These are phyloP conservation scores for Apodemus agrarius DNA, from an alignment of 2,797 vertebrate genomes.

Conservation along the genomic window DNA sequence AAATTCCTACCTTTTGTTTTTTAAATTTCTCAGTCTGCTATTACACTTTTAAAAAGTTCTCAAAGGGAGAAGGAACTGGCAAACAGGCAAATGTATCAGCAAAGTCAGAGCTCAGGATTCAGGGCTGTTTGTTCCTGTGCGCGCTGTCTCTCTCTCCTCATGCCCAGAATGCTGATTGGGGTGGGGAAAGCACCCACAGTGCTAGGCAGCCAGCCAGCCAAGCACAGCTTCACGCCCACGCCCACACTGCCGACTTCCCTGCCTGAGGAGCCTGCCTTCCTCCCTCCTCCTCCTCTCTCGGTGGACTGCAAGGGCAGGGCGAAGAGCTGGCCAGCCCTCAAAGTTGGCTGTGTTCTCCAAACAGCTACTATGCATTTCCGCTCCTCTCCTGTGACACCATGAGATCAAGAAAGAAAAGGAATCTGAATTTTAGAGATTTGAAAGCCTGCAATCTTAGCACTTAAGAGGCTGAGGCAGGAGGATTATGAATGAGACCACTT, in stretches of 20 bases:
- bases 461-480: background rate
- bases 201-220: background rate
- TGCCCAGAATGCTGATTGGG: slow-evolving; percentile 59
- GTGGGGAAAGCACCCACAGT: background rate
- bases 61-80: slow-evolving; percentile 3
- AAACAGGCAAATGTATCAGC: background rate
- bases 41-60: background rate
- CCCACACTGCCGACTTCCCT: background rate
- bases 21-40: slow-evolving; percentile 29
- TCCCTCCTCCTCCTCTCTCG: background rate
- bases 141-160: slow-evolving; percentile 20
- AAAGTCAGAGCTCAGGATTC: slow-evolving; percentile 50
- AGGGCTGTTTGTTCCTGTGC: slow-evolving; percentile 36
- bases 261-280: background rate
- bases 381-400: background rate
- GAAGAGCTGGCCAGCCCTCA: background rate
- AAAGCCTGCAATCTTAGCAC: background rate
- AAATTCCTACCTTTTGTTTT: slow-evolving; percentile 39
- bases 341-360: slow-evolving; percentile 48
- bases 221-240: background rate
- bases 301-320: background rate
- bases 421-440: slow-evolving; percentile 13
- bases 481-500: background rate
- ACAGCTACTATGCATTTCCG: slow-evolving; percentile 17
- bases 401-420: slow-evolving; percentile 14